A percentile compares a stretch with the other conserved stretches of the same genome.
These are phyloP conservation scores for Athalia rosae DNA, from an alignment of 2,888 invertebrate genomes.

Conservation along the genomic window DNA sequence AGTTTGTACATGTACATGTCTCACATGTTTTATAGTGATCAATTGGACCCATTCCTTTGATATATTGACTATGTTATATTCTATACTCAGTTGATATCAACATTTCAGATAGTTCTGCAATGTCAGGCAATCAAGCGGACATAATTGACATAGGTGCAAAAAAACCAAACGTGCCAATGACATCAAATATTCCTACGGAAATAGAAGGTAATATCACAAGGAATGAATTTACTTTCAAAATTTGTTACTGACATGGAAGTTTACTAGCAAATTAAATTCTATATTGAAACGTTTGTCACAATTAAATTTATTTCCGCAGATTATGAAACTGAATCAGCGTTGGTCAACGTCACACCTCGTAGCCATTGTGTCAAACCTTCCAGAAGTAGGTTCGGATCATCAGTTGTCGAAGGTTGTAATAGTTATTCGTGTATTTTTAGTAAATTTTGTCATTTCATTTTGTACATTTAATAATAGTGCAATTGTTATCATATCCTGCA, in stretches of 20 bases:
- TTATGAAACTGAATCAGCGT: not conserved
- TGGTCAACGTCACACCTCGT: slow-evolving; percentile 12
- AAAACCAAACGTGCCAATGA: too few relatives aligned
- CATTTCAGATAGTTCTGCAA: too few relatives aligned
- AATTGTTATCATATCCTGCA: not conserved
- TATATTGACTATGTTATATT: not conserved
- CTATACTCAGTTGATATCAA: too few relatives aligned
- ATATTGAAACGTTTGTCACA: slow-evolving; percentile 2
- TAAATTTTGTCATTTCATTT: not conserved
- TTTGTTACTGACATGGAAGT: too few relatives aligned
- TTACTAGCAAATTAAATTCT: not conserved
- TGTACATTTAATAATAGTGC: not conserved
- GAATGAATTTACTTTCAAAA: too few relatives aligned
- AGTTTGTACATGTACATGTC: not conserved
- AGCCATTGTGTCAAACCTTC: not conserved
- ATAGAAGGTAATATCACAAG: too few relatives aligned
- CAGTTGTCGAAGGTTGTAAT: slow-evolving; percentile 1
- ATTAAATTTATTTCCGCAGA: slow-evolving; percentile 7
- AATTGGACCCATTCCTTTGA: slow-evolving; percentile 1
- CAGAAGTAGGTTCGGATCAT: not conserved
- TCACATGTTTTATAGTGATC: slow-evolving; percentile 3
- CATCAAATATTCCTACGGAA: too few relatives aligned
- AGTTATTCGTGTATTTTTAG: not conserved
- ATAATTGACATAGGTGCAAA: too few relatives aligned
- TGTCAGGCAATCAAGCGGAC: too few relatives aligned